Conservation (phyloP, 1,140 invertebrate species). For the Drosophila guanche region DNA sequence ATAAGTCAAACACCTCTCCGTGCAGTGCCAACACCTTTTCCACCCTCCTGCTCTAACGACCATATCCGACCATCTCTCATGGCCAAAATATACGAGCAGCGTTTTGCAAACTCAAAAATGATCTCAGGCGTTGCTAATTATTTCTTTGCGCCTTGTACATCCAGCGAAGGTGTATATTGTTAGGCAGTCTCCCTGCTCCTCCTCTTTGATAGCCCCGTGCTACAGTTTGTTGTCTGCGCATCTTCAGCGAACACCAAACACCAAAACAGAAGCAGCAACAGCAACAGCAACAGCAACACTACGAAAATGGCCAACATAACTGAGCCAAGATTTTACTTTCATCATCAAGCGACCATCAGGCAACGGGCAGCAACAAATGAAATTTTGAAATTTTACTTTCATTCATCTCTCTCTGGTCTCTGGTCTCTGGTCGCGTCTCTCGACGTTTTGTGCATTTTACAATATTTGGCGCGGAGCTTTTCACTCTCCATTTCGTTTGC, state of each 20-base stretch:
- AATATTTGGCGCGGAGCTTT: conserved; percentile 41
- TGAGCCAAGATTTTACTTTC: conserved; percentile 74
- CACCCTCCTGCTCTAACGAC: conserved; percentile 28
- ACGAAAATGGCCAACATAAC: conserved; percentile 54
- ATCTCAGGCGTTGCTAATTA: conserved; percentile 80
- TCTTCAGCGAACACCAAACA: conserved; percentile 37
- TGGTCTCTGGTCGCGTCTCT: conserved; percentile 5
- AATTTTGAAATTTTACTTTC: conserved; percentile 76
- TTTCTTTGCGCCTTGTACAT: conserved; percentile 53
- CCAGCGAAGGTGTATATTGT: conserved; percentile 16
- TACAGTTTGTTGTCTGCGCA: conserved; percentile 55
- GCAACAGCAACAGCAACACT: background rate
- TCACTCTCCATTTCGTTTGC: conserved; percentile 44
- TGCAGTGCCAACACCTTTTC: conserved; percentile 9
- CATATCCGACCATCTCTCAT: conserved; percentile 18
- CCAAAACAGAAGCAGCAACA: background rate
- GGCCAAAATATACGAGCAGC: conserved; percentile 29
- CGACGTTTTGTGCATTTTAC: conserved; percentile 26
- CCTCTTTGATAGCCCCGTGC: conserved; percentile 6
- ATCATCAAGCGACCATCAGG: conserved; percentile 41
- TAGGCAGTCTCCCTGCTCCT: conserved; percentile 8
- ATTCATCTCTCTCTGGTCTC: conserved; percentile 47
- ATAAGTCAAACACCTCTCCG: conserved; percentile 31
- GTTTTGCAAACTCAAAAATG: conserved; percentile 62
- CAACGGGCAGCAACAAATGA: conserved; percentile 40